Conservation (phyloP, 2,113 vertebrate species). For the Daubentonia madagascariensis region DNA sequence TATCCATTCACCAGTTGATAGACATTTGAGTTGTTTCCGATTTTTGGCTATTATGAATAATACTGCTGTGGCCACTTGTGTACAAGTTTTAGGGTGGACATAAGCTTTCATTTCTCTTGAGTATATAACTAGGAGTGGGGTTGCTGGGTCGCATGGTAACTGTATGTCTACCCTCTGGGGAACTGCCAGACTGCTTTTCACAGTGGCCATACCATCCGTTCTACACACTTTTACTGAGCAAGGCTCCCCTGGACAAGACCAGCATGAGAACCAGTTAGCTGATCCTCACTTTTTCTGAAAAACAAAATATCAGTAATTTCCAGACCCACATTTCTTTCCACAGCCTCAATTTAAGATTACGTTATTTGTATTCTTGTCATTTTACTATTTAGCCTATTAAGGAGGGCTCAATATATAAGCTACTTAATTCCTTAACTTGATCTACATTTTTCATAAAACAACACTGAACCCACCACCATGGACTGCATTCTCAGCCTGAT, state of each 20-base stretch:
- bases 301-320: background rate
- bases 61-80: background rate
- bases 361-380: background rate
- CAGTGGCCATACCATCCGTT: background rate
- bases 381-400: background rate
- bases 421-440: background rate
- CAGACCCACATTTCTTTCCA: background rate
- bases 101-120: background rate
- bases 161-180: background rate
- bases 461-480: background rate
- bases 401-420: background rate
- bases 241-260: background rate
- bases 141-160: background rate
- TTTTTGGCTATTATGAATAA: background rate
- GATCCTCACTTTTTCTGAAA: background rate
- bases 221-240: background rate
- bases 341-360: background rate
- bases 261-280: background rate
- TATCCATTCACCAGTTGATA: too few species aligned
- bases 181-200: background rate
- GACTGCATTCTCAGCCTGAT: background rate
- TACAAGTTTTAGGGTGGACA: background rate
- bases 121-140: background rate
- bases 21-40: background rate
- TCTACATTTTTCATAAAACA: background rate